Percentiles rank a stretch among this genome's conserved stretches.
These are phyloP conservation scores for Ara ararauna DNA, from an alignment of 2,797 vertebrate genomes.

Conservation along the genomic window DNA sequence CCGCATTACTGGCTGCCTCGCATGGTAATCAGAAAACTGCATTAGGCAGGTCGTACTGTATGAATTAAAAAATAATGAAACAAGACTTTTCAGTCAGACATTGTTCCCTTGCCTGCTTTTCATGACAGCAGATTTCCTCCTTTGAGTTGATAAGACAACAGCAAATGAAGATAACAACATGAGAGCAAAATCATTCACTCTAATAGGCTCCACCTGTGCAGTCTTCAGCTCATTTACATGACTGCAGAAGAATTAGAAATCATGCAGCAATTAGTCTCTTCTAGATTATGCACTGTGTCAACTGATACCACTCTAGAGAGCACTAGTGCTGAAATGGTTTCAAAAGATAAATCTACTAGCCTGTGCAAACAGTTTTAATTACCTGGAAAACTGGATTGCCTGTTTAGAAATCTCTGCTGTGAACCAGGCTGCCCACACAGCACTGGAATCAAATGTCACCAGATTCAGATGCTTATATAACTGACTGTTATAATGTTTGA, in stretches of 20 bases:
- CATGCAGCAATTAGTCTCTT: constrained; percentile 85
- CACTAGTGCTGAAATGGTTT: constrained; percentile 82
- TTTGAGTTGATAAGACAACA: constrained; percentile 83
- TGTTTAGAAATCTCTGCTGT: constrained; percentile 79
- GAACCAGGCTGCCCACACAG: constrained; percentile 77
- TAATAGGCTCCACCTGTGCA: constrained; percentile 85
- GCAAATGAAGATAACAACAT: constrained; percentile 85
- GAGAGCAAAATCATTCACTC: constrained; percentile 81
- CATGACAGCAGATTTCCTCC: constrained; percentile 79
- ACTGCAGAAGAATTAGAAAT: constrained; percentile 86
- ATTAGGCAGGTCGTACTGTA: constrained; percentile 94
- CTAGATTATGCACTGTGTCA: constrained; percentile 85
- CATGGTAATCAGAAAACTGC: constrained; percentile 91
- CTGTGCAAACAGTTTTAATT: constrained; percentile 87
- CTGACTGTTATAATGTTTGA: constrained; percentile 79
- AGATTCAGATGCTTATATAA: constrained; percentile 78
- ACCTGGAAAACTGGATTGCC: constrained; percentile 82
- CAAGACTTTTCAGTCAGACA: constrained; percentile 92
- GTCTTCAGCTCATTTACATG: constrained; percentile 84
- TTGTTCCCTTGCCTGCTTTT: constrained; percentile 83
- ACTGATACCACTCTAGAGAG: constrained; percentile 86
- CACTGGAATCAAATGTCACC: constrained; percentile 79
- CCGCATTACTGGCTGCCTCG: constrained; percentile 78
- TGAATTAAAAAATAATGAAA: constrained; percentile 98
- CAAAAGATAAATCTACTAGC: constrained; percentile 84